Conservation (phyloP, 1,140 invertebrate genomes). For the Conus ventricosus region DNA sequence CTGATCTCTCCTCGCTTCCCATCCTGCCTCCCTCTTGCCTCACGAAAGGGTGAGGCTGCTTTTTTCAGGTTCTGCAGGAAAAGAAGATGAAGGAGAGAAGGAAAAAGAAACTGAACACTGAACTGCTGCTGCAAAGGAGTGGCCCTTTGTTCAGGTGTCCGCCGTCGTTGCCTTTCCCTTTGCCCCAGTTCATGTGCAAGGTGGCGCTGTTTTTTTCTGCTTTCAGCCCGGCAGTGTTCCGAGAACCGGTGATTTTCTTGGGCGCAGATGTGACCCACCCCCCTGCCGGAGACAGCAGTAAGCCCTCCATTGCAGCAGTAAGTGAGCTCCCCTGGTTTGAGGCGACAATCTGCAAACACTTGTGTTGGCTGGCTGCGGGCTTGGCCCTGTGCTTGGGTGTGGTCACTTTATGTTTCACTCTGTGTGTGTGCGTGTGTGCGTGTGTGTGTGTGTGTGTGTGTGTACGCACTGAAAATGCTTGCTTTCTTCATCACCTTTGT, state of each 20-base stretch:
- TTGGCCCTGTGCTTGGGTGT: neutral
- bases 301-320: conserved; percentile 97
- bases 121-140: neutral
- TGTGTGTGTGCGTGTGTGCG: too few relatives aligned
- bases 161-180: neutral
- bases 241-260: conserved; percentile 98
- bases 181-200: neutral
- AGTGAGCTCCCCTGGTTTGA: conserved; percentile 46
- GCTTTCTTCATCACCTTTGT: too few relatives aligned
- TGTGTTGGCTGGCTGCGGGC: neutral
- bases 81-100: too few relatives aligned
- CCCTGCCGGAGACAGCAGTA: conserved; percentile 98
- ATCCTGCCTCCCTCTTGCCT: too few relatives aligned
- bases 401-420: neutral
- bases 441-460: too few relatives aligned
- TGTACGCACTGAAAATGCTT: too few relatives aligned
- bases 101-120: neutral
- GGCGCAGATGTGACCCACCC: conserved; percentile 99
- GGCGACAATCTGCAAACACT: neutral
- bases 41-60: too few relatives aligned
- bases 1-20: too few relatives aligned
- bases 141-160: neutral
- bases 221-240: conserved; percentile 87
- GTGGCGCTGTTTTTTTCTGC: conserved; percentile 13
- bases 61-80: too few relatives aligned